phyloP scores from a whole-genome alignment of 2,888 invertebrate genomes.

The Drosophila borborema region DNA sequence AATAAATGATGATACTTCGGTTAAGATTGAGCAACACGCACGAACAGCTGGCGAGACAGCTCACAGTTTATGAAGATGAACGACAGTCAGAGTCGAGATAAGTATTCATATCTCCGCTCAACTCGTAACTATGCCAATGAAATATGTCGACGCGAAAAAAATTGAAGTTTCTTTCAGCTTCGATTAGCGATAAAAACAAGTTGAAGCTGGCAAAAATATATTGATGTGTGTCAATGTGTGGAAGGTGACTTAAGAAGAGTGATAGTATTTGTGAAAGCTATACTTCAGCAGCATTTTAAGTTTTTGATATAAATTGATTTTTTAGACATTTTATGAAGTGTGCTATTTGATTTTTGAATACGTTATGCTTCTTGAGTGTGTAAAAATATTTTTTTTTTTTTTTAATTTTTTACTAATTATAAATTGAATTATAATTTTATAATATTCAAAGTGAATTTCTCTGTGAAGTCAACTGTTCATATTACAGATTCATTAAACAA shows the following conservation, averaged over 20 bases:
- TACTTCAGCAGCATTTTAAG: not conserved
- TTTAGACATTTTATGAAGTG: not conserved
- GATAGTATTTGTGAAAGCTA: too few species aligned
- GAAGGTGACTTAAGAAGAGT: not conserved
- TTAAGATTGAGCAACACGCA: slow-evolving; percentile 66
- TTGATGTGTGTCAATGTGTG: not conserved
- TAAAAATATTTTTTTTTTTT: too few species aligned
- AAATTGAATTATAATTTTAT: too few species aligned
- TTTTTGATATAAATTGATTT: not conserved
- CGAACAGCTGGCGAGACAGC: slow-evolving; percentile 42
- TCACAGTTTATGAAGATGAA: slow-evolving; percentile 41
- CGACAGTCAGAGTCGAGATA: slow-evolving; percentile 21
- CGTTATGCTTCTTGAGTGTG: too few species aligned
- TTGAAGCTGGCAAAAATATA: not conserved
- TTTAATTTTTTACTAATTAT: too few species aligned
- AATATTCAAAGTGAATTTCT: too few species aligned
- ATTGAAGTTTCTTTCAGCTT: not conserved
- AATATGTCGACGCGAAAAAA: not conserved
- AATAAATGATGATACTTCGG: slow-evolving; percentile 75
- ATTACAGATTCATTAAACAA: too few species aligned
- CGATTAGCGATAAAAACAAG: not conserved
- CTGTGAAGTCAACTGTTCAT: too few species aligned
- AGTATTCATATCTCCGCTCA: slow-evolving; percentile 19
- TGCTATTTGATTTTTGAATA: not conserved
- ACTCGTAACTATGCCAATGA: not conserved